Base-by-base conservation (phyloP, 2,888 invertebrate genomes). In the Spialia ferax region DNA sequence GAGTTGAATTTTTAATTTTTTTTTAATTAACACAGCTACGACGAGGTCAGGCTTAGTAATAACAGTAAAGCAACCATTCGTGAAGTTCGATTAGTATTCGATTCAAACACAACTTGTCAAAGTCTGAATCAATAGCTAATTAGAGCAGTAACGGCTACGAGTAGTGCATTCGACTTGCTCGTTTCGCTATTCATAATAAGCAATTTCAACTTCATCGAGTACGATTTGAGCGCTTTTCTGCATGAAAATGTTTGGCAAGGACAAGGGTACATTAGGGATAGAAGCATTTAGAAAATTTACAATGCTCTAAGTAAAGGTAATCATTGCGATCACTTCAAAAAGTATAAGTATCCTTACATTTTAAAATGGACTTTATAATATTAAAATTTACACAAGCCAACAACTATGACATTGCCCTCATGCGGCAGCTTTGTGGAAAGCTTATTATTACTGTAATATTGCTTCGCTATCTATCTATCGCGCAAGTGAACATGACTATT, bases 41-140 rank as follows among this genome's bases (percentile, higher is more conserved):
- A 35, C 10, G 35, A 11, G 35, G 35, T 10, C 11, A 3, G n/a
- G 7, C 42, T 15, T 42, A 5, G 2, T 2, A 32, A 7, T 8
- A 15, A 42, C 15, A 42, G 18, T 42, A 7, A 42, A 15, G 15
- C 22, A 15, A 1, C 1, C 26, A 26, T 54, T 54, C 20, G 6
- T 26, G 1, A 29, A 15, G n/a, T 54, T 54, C 0, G 15, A 15
- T 54, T 54, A n/a, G 13, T 29, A 29, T 23, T 54, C 54, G 11
- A 54, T 26, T 29, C 26, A 23, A 23, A 23, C 29, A 29, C 54
- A 29, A 29, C 5, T 29, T 10, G 29, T 15, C n/a, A 13, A 52
- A n/a, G 52, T 23, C n/a, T 23, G 23, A 52, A 55, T 55, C 54
- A 55, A 55, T 55, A 55, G 15, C 45, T 60, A 60, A 60, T 26